A percentile compares a stretch with the other conserved stretches of the same genome.
Conservation (phyloP, 92 coral and sea anemone species). For the Pocillopora meandrina region DNA sequence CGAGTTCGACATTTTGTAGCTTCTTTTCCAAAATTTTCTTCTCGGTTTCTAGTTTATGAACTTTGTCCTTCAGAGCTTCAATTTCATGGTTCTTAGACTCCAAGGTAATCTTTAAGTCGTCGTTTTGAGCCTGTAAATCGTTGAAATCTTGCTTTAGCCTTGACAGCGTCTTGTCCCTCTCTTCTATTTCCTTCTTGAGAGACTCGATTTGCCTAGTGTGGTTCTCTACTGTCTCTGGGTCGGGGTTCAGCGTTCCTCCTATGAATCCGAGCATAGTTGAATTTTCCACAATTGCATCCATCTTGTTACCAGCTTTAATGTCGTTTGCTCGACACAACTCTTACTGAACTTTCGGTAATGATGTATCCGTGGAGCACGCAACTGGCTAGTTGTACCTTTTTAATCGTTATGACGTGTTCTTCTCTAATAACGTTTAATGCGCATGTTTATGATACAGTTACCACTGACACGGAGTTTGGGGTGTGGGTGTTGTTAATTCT, state of each 20-base stretch:
- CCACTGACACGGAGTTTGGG: no score
- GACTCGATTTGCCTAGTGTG: neutral
- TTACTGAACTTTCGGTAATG: no score
- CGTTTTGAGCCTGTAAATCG: conserved; percentile 39
- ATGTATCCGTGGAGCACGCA: no score
- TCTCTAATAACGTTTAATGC: no score
- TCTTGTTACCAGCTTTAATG: no score
- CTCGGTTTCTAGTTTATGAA: conserved; percentile 45
- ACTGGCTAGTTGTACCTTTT: no score
- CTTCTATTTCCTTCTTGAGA: conserved; percentile 8
- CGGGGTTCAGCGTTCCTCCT: neutral
- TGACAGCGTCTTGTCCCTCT: conserved; percentile 39
- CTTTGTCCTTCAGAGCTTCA: conserved; percentile 28
- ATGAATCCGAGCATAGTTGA: neutral
- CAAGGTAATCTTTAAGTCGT: conserved; percentile 32
- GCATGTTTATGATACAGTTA: no score
- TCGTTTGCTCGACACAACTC: no score
- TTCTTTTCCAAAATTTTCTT: conserved; percentile 42
- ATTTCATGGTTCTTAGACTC: conserved; percentile 42
- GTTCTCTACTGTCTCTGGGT: neutral
- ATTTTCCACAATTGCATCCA: neutral
- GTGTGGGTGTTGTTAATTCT: no score
- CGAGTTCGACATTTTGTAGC: conserved; percentile 30
- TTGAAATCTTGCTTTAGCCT: conserved; percentile 10
- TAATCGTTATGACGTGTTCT: no score